phyloP scores from a whole-genome alignment of 1,140 invertebrate species.

The Sesamia nonagrioides region DNA sequence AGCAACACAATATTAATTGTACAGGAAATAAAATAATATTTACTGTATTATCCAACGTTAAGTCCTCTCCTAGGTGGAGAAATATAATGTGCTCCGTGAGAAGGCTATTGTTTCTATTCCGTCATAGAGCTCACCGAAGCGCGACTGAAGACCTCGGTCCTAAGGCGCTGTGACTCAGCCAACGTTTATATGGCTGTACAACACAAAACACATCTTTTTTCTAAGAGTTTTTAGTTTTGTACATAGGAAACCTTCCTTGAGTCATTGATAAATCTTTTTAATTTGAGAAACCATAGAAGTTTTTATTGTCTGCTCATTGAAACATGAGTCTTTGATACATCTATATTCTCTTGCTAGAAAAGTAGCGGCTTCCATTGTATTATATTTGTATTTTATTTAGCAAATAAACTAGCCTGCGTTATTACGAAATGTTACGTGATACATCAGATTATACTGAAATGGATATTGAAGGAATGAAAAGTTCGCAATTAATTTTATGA shows the following conservation, averaged over 20 bases:
- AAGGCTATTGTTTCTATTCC: slow-evolving; percentile 63
- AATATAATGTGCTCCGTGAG: slow-evolving; percentile 59
- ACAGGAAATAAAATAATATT: slow-evolving; percentile 47
- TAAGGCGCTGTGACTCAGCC: slow-evolving; percentile 51
- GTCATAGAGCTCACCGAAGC: slow-evolving; percentile 70
- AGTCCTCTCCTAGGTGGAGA: slow-evolving; percentile 47
- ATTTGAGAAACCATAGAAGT: slow-evolving; percentile 10
- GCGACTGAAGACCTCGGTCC: slow-evolving; percentile 63
- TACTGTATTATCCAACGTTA: slow-evolving; percentile 38
- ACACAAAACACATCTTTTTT: slow-evolving; percentile 25
- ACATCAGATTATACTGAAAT: slow-evolving; percentile 22
- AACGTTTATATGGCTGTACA: slow-evolving; percentile 31
- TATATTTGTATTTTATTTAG: slow-evolving; percentile 21
- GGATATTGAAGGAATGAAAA: slow-evolving; percentile 41
- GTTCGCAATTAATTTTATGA: slow-evolving; percentile 55
- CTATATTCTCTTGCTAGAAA: too few species aligned
- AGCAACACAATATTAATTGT: slow-evolving; percentile 37
- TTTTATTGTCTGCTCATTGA: not conserved
- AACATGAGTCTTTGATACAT: slow-evolving; percentile 6
- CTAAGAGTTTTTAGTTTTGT: slow-evolving; percentile 12
- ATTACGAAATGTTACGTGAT: slow-evolving; percentile 29
- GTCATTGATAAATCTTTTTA: slow-evolving; percentile 13
- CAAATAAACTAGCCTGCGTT: not conserved
- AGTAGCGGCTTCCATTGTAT: not conserved
- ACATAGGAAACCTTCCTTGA: slow-evolving; percentile 32